Evolutionary conservation across 1,140 invertebrate species (phyloP).

Genomic region (Philotrypesis tridentata): DNA sequence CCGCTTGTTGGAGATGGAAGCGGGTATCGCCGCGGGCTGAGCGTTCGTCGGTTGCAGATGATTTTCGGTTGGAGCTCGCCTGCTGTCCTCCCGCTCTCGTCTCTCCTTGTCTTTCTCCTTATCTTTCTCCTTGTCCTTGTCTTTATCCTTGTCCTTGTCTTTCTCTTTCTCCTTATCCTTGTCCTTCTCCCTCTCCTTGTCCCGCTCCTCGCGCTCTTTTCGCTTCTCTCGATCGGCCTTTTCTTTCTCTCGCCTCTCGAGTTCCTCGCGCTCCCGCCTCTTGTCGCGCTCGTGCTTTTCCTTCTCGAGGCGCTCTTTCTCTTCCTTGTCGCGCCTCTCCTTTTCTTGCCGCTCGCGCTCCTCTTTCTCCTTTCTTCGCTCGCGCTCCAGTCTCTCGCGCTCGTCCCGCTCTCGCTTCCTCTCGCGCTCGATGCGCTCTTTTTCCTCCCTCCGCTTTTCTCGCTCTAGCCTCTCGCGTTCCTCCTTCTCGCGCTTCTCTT

Average conservation of each 20-base stretch:
- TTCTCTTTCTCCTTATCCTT: constrained; percentile 60
- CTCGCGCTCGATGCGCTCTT: constrained; percentile 68
- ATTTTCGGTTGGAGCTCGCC: constrained; percentile 62
- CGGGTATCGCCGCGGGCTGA: constrained; percentile 69
- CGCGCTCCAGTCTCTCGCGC: constrained; percentile 71
- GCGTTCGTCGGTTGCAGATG: constrained; percentile 59
- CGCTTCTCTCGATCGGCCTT: constrained; percentile 61
- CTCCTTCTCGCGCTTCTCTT: constrained; percentile 60
- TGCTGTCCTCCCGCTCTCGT: constrained; percentile 50
- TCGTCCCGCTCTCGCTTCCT: constrained; percentile 70
- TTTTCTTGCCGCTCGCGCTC: constrained; percentile 65
- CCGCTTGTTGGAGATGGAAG: constrained; percentile 80
- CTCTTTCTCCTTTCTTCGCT: constrained; percentile 63
- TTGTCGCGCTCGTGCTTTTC: constrained; percentile 64
- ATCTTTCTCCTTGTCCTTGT: constrained; percentile 41
- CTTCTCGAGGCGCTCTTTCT: constrained; percentile 64
- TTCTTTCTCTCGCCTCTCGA: constrained; percentile 62
- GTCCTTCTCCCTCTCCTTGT: constrained; percentile 53
- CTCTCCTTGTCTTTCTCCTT: constrained; percentile 43
- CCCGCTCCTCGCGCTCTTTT: constrained; percentile 51
- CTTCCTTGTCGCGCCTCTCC: constrained; percentile 71
- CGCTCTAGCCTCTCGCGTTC: constrained; percentile 70
- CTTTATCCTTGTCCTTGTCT: constrained; percentile 59
- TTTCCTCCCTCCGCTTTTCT: constrained; percentile 70
- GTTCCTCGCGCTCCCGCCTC: constrained; percentile 62